Evolutionary conservation across 2,797 vertebrate genomes (phyloP).

Genomic region (Darevskia nairensis): DNA sequence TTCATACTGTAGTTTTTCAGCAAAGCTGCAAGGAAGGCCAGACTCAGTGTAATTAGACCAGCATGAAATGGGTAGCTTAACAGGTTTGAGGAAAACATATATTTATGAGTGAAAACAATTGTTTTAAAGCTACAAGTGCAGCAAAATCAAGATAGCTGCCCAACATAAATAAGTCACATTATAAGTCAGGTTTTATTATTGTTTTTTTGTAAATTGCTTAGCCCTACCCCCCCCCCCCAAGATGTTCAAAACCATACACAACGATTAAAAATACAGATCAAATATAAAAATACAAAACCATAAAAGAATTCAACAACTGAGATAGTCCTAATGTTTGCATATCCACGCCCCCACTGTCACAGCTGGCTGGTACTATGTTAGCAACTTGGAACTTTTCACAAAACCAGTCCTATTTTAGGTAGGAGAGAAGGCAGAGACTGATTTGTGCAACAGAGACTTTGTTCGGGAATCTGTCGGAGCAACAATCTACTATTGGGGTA

Average conservation of each 20-base stretch:
- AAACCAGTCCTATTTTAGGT: background rate
- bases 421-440: background rate
- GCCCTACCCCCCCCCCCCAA: background rate
- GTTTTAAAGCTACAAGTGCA: background rate
- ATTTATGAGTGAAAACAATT: background rate
- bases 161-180: background rate
- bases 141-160: background rate
- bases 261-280: background rate
- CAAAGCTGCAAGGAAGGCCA: background rate
- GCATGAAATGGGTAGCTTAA: background rate
- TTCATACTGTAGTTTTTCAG: slow-evolving; percentile 24
- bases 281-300: background rate
- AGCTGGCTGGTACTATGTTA: background rate
- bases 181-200: background rate
- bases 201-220: background rate
- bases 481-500: background rate
- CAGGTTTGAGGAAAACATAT: background rate
- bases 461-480: background rate
- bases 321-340: background rate
- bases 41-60: background rate
- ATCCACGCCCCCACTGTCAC: background rate
- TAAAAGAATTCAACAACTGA: background rate
- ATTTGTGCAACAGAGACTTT: background rate
- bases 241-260: background rate
- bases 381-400: background rate